phyloP scores from a whole-genome alignment of 2,888 invertebrate genomes.

The Drosophila lutescens region DNA sequence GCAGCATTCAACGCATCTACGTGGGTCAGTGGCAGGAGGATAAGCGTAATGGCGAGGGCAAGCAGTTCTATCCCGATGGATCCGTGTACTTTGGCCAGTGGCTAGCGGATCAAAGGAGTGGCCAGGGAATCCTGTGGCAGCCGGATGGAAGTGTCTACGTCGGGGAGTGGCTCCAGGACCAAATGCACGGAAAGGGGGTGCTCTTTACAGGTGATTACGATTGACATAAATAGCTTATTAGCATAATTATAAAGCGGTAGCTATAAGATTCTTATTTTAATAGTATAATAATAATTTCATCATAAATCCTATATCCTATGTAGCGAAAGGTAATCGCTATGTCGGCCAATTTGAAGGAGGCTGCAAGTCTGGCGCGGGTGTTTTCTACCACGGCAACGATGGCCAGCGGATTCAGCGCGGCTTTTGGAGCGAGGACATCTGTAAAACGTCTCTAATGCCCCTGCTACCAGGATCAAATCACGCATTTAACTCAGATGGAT shows the following conservation, averaged over 20 bases:
- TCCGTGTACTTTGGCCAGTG: slow-evolving; percentile 81
- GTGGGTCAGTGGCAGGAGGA: slow-evolving; percentile 80
- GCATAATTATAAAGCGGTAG: no score
- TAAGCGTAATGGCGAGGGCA: slow-evolving; percentile 82
- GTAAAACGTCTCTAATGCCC: slow-evolving; percentile 74
- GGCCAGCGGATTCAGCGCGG: slow-evolving; percentile 80
- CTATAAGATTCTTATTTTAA: neutral
- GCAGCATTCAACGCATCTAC: slow-evolving; percentile 73
- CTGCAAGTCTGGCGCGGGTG: slow-evolving; percentile 81
- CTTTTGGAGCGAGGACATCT: slow-evolving; percentile 77
- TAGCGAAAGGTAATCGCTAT: slow-evolving; percentile 83
- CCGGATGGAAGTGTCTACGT: slow-evolving; percentile 79
- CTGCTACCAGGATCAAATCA: slow-evolving; percentile 1
- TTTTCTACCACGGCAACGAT: slow-evolving; percentile 75
- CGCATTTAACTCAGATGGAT: no score
- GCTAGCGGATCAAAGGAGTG: slow-evolving; percentile 75
- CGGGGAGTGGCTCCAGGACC: slow-evolving; percentile 82
- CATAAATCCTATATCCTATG: neutral
- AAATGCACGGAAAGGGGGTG: slow-evolving; percentile 79
- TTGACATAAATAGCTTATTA: no score
- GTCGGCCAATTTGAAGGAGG: slow-evolving; percentile 81
- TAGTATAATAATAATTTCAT: slow-evolving; percentile 12
- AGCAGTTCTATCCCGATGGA: slow-evolving; percentile 80
- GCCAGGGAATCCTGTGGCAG: slow-evolving; percentile 82
- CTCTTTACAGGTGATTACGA: slow-evolving; percentile 69